Percentiles rank a stretch among this genome's conserved stretches.
Conservation (phyloP, 2,888 invertebrate genomes). For the Megamerina dolium region DNA sequence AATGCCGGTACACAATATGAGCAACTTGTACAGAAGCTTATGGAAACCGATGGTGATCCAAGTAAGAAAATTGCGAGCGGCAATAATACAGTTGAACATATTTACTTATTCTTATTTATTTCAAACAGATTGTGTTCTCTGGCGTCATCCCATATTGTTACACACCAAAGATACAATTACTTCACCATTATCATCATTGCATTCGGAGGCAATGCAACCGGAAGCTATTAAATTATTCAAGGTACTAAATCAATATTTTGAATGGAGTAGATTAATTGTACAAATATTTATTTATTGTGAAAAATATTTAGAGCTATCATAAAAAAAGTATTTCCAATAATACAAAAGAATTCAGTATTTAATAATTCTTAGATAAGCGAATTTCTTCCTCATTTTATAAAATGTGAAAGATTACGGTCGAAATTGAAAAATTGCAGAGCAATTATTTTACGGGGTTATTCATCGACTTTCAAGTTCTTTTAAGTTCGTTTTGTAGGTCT, state of each 20-base stretch:
- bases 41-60: conserved; percentile 93
- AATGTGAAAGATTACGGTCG: no score
- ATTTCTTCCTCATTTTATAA: no score
- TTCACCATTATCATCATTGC: conserved; percentile 83
- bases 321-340: neutral
- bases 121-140: conserved; percentile 75
- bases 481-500: no score
- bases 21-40: conserved; percentile 88
- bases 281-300: neutral
- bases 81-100: neutral
- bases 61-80: conserved; percentile 52
- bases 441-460: no score
- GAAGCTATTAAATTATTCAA: conserved; percentile 93
- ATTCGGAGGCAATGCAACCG: conserved; percentile 79
- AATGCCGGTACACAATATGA: conserved; percentile 94
- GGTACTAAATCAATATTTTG: conserved; percentile 50
- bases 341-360: no score
- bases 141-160: conserved; percentile 86
- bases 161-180: conserved; percentile 88
- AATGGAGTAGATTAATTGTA: neutral
- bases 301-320: neutral
- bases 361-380: no score
- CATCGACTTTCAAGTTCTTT: no score
- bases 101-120: neutral
- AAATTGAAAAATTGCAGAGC: no score